Percentiles rank a stretch among this genome's conserved stretches.
Conservation (phyloP, 2,113 vertebrate genomes). For the Turnix velox region DNA sequence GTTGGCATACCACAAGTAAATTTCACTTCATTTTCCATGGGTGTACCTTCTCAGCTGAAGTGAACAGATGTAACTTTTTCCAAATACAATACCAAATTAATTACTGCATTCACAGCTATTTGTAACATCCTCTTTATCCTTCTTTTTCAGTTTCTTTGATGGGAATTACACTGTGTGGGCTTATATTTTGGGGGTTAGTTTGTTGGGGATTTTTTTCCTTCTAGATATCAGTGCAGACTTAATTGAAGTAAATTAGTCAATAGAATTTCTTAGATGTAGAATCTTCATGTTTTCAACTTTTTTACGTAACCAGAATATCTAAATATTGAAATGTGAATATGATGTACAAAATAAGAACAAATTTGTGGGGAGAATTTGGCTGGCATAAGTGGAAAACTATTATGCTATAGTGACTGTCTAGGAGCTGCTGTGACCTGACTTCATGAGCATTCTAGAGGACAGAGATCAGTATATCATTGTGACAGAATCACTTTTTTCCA, state of each 20-base stretch:
- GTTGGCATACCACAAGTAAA: neutral
- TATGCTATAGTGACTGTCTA: neutral
- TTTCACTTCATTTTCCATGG: neutral
- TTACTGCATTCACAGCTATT: neutral
- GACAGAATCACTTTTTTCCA: neutral
- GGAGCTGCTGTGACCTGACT: neutral
- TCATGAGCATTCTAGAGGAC: neutral
- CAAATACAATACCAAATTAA: neutral
- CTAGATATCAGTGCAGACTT: neutral
- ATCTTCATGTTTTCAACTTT: neutral
- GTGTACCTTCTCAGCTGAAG: neutral
- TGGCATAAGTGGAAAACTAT: neutral
- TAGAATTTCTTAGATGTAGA: neutral
- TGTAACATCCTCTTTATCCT: neutral
- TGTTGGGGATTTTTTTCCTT: neutral
- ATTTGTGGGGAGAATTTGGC: neutral
- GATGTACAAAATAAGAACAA: neutral
- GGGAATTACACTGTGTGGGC: fast-evolving
- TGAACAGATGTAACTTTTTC: neutral
- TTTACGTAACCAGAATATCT: neutral
- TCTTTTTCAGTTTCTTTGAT: neutral
- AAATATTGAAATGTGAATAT: neutral
- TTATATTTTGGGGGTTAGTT: neutral
- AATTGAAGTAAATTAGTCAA: neutral
- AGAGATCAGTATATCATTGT: neutral